phyloP scores from a whole-genome alignment of 1,140 invertebrate genomes.

The Sinonovacula constricta region DNA sequence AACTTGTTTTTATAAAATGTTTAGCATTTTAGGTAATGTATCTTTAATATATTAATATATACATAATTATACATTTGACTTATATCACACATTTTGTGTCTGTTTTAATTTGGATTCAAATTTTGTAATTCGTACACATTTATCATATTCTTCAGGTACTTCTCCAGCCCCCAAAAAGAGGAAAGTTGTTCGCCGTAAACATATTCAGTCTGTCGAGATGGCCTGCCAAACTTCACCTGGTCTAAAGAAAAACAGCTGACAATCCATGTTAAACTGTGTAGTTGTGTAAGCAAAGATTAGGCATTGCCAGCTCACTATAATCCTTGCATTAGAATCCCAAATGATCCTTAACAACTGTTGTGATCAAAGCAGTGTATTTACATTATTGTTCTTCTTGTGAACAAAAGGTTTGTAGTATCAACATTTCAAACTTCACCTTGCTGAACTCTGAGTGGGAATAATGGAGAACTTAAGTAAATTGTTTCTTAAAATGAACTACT shows the following conservation, averaged over 20 bases:
- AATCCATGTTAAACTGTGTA: background rate
- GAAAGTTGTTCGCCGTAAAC: conserved; percentile 27
- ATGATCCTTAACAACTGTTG: background rate
- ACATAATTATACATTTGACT: too few species aligned
- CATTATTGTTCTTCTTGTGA: background rate
- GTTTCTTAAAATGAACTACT: too few species aligned
- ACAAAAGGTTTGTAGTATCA: background rate
- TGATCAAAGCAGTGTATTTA: background rate
- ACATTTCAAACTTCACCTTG: background rate
- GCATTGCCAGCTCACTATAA: background rate
- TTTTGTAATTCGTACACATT: background rate
- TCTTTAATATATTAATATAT: too few species aligned
- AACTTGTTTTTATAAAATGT: too few species aligned
- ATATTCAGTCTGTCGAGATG: conserved; percentile 33
- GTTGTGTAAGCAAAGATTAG: background rate
- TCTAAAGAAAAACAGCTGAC: conserved; percentile 49
- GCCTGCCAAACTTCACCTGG: conserved; percentile 48
- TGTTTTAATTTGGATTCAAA: too few species aligned
- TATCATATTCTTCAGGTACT: conserved; percentile 3
- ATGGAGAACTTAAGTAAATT: too few species aligned
- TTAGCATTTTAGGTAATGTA: too few species aligned
- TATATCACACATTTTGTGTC: too few species aligned
- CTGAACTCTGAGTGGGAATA: too few species aligned
- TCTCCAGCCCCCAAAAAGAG: conserved; percentile 41
- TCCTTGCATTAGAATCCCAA: background rate